Conservation (phyloP, 1,140 invertebrate species). For the Magallana ariakensis region DNA sequence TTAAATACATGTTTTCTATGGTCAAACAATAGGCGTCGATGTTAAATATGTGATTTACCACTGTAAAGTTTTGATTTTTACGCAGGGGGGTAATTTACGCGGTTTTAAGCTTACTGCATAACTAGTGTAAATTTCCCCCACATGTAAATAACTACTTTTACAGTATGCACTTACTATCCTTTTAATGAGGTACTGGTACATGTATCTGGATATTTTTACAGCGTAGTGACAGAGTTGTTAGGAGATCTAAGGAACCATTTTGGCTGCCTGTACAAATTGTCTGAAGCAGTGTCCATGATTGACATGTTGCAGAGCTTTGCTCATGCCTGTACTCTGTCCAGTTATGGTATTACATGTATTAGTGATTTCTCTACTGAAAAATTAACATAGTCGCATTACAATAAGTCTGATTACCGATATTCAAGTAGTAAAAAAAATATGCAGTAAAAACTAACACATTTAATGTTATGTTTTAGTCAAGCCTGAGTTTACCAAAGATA, state of each 20-base stretch:
- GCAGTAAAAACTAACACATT: too few species aligned
- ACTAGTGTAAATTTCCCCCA: too few species aligned
- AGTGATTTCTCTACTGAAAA: background rate
- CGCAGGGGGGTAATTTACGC: too few species aligned
- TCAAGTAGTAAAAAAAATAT: too few species aligned
- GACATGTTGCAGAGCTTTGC: constrained; percentile 90
- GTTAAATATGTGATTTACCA: too few species aligned
- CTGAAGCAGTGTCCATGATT: constrained; percentile 88
- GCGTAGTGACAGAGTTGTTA: constrained; percentile 80
- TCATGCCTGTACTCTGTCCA: constrained; percentile 81
- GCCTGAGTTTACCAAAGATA: constrained; percentile 86
- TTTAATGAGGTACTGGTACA: too few species aligned
- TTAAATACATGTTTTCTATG: too few species aligned
- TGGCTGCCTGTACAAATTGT: constrained; percentile 88
- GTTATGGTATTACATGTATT: constrained; percentile 7
- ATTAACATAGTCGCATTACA: background rate
- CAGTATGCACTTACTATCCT: too few species aligned
- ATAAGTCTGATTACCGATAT: background rate
- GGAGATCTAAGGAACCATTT: constrained; percentile 84
- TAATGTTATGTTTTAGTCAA: constrained; percentile 81
- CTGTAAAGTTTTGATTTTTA: too few species aligned
- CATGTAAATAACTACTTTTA: too few species aligned
- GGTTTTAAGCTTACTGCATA: too few species aligned
- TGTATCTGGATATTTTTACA: constrained; percentile 60
- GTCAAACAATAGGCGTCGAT: too few species aligned